Evolutionary conservation across 2,888 invertebrate species (phyloP).

Genomic region (Leptogaster cylindrica): DNA sequence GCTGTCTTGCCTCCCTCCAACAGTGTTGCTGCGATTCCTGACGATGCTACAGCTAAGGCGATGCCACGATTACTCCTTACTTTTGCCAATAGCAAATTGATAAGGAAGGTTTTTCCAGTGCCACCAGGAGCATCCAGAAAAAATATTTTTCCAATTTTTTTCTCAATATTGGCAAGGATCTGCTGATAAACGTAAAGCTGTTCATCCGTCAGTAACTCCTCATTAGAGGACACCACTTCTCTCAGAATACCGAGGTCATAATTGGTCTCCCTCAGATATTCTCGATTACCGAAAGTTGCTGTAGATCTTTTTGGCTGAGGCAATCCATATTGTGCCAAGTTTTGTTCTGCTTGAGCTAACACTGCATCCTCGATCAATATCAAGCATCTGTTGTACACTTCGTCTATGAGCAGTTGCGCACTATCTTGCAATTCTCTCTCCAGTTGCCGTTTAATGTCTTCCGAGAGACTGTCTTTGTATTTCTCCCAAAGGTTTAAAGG

Average conservation of each 20-base stretch:
- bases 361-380: neutral
- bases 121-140: slow-evolving; percentile 44
- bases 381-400: neutral
- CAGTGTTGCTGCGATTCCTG: slow-evolving; percentile 50
- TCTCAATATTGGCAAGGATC: too few species aligned
- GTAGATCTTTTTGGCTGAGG: too few species aligned
- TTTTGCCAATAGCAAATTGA: slow-evolving; percentile 37
- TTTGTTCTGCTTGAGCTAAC: neutral
- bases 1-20: slow-evolving; percentile 51
- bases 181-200: too few species aligned
- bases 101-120: slow-evolving; percentile 44
- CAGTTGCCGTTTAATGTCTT: slow-evolving; percentile 15
- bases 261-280: too few species aligned
- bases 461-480: slow-evolving; percentile 35
- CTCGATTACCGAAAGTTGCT: too few species aligned
- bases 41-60: slow-evolving; percentile 48
- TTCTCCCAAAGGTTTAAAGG: slow-evolving; percentile 3
- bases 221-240: too few species aligned
- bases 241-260: too few species aligned
- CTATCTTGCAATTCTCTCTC: neutral
- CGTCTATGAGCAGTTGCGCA: neutral
- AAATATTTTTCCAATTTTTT: neutral
- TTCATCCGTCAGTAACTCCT: too few species aligned
- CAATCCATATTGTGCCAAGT: too few species aligned
- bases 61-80: slow-evolving; percentile 38